Evolutionary conservation across 2,113 vertebrate genomes (phyloP).

Genomic region (Scolopax mira): DNA sequence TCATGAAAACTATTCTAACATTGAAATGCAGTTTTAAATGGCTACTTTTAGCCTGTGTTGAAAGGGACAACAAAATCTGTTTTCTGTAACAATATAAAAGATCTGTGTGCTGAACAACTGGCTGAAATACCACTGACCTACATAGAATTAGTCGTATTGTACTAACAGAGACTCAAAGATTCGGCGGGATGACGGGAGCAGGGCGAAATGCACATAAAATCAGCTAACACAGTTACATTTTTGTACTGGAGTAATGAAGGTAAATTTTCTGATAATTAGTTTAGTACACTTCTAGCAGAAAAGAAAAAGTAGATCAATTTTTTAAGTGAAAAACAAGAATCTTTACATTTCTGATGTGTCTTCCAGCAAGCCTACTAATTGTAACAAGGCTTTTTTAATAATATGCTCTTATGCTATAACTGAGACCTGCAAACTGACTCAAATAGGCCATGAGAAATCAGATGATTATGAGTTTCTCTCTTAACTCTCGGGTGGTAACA

Average conservation of each 20-base stretch:
- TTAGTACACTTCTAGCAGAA: neutral
- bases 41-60: neutral
- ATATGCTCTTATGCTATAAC: neutral
- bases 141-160: neutral
- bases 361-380: neutral
- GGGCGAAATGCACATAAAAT: neutral
- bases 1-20: neutral
- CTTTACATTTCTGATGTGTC: neutral
- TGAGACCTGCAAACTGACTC: neutral
- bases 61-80: neutral
- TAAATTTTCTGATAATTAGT: neutral
- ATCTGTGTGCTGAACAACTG: neutral
- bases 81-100: neutral
- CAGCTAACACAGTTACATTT: neutral
- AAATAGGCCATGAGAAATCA: neutral
- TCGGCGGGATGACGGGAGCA: rapidly evolving
- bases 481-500: neutral
- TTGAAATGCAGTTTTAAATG: neutral
- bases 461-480: neutral
- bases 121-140: neutral
- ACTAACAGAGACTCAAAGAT: neutral
- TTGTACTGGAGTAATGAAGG: neutral
- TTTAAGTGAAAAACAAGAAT: neutral
- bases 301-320: neutral
- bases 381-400: neutral